Conservation (phyloP, 2,888 invertebrate species). For the Chalcosyrphus nemorum region DNA sequence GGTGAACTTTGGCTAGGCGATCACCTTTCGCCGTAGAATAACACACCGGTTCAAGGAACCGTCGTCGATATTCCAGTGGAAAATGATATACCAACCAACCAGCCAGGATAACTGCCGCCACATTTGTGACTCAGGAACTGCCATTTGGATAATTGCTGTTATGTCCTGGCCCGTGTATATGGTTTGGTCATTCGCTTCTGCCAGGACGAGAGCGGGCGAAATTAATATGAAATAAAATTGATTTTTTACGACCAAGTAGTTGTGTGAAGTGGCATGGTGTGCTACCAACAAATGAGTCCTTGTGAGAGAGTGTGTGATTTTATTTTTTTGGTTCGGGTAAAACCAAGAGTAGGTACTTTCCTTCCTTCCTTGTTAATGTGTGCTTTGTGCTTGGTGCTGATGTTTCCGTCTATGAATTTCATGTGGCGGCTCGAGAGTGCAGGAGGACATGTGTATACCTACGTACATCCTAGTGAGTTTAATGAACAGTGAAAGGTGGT, state of each 20-base stretch:
- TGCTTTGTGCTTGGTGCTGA: too few species aligned
- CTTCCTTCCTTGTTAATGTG: constrained; percentile 46
- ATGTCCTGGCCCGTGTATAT: constrained; percentile 43
- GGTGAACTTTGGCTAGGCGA: constrained; percentile 44
- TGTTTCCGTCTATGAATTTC: constrained; percentile 8
- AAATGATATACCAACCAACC: constrained; percentile 27
- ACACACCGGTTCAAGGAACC: constrained; percentile 56
- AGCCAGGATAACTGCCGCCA: not conserved
- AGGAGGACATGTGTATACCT: too few species aligned
- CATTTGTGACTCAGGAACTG: constrained; percentile 52
- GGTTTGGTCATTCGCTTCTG: not conserved
- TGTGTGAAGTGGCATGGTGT: constrained; percentile 38
- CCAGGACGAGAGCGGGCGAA: not conserved
- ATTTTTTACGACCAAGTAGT: constrained; percentile 66
- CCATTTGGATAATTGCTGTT: constrained; percentile 70
- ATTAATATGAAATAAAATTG: constrained; percentile 71
- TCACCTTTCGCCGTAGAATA: too few species aligned
- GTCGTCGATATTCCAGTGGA: constrained; percentile 21
- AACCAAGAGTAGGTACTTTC: not conserved
- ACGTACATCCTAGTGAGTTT: constrained; percentile 38
- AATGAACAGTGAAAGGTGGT: constrained; percentile 63
- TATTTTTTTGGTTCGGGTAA: not conserved
- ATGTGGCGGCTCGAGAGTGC: not conserved
- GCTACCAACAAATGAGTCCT: constrained; percentile 27
- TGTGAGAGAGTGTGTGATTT: constrained; percentile 8